Base-by-base conservation (phyloP, 1,140 invertebrate species). In the Phthorimaea operculella region DNA sequence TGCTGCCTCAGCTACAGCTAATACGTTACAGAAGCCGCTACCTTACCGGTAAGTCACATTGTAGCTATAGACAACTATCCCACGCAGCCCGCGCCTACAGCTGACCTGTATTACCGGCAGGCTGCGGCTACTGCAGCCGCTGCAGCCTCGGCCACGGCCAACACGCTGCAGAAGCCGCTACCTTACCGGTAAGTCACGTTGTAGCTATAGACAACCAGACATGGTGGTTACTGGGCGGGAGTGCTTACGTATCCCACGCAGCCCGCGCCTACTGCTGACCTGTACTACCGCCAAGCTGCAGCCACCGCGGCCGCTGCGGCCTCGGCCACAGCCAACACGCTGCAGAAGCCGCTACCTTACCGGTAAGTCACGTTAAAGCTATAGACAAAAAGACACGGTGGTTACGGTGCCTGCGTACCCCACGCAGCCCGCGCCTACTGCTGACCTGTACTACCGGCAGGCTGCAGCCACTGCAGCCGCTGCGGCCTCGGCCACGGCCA, bases 341-440 rank as follows among this genome's bases (percentile, higher is more conserved):
- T 96, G 71, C 97, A 94, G 85, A 98, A 92, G 88, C 97, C 90
- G 44, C 84, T 96, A 74, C 92, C 94, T 34, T 96, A 96, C 83
- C 89, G 94, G 72, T 88, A 59, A 68, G 44, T 62, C 34, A 36
- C 34, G 34, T 36, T 36, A n/a, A n/a, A n/a, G n/a, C n/a, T n/a
- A n/a, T n/a, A n/a, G n/a, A n/a, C n/a, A n/a, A n/a, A n/a, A n/a
- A n/a, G n/a, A n/a, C n/a, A n/a, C n/a, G n/a, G n/a, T n/a, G 71
- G 87, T 89, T 61, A 82, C 71, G 8, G 80, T 77, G 11, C 78
- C 71, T 8, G 79, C 74, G 74, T 88, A 88, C 87, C 82, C 91
- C 69, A 80, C 89, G 57, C 87, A 92, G 59, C 87, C 90, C 34
- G 85, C 90, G 17, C 87, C 90, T 2, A 88, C 90, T 5, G 92